These are phyloP conservation scores for Nymphalis polychloros DNA, from an alignment of 2,888 invertebrate genomes.

Conservation along the genomic window DNA sequence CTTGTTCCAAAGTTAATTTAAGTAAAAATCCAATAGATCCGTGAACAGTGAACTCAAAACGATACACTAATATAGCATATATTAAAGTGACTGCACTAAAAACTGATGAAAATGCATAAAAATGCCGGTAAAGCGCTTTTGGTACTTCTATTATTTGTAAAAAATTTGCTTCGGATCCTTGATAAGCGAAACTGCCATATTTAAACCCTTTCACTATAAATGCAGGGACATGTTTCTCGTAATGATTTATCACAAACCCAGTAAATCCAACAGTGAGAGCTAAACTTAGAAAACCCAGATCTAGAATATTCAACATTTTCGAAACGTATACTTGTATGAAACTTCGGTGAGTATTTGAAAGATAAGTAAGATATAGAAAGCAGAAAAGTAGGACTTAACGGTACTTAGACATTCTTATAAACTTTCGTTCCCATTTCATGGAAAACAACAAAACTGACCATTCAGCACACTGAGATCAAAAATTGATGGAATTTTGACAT, in stretches of 20 bases:
- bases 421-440: conserved; percentile 35
- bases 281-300: conserved; percentile 69
- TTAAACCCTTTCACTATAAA: conserved; percentile 84
- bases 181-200: conserved; percentile 87
- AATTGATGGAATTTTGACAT: not conserved
- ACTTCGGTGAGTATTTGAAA: not conserved
- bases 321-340: conserved; percentile 1
- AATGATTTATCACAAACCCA: conserved; percentile 83
- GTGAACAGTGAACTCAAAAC: conserved; percentile 72
- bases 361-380: conserved; percentile 8
- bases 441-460: conserved; percentile 2
- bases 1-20: conserved; percentile 68
- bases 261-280: conserved; percentile 75
- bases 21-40: conserved; percentile 71
- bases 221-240: conserved; percentile 85
- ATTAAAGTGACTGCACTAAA: conserved; percentile 76
- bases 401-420: conserved; percentile 26
- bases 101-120: conserved; percentile 86
- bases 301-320: conserved; percentile 67
- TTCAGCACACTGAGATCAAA: not conserved
- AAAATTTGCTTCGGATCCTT: conserved; percentile 72
- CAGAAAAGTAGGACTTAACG: conserved; percentile 33
- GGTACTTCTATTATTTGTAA: conserved; percentile 85
- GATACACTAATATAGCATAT: conserved; percentile 77
- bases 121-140: conserved; percentile 90